Evolutionary conservation across 1,140 invertebrate species (phyloP), one percentile per base, ranked within the genome.

Genomic region (Adoxophyes honmai): DNA sequence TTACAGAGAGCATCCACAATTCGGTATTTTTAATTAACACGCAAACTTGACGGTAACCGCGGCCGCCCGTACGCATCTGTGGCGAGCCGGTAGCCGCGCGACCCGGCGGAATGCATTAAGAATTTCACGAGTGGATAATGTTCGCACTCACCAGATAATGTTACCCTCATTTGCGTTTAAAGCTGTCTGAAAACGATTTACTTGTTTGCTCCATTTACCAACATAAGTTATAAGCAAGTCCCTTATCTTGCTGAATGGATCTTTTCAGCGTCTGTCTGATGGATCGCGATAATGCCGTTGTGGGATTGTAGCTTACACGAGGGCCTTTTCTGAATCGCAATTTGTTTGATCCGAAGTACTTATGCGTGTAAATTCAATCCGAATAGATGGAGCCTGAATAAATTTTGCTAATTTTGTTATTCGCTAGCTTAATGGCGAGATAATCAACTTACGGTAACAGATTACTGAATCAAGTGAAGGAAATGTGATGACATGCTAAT

Each of bases 191-290:
- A 48, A 48, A 21, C 42, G 42, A 33, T 48, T 48, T 18, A 33
- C 14, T 48, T 48, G 18, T 48, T 48, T 48, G 42, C 42, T 48
- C 42, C 42, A 48, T 28, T 48, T 48, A 7, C 42, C 16, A 48
- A 10, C 42, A 28, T 6, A 48, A 48, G 16, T 28, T 48, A 48
- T 48, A 48, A 48, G 21, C 42, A 48, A 48, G 42, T 21, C 21
- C 42, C 42, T 48, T 18, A 11, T 28, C 18, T 18, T 13, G 42
- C 42, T 48, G 42, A 48, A 48, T 48, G 42, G 42, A 48, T 48
- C 28, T 28, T 15, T 11, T 18, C 39, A 18, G 14, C 18, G 11
- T 28, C 10, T 44, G 21, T 48, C 42, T 13, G 21, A 48, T 18
- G 42, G 42, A 21, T 48, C 21, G 11, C 28, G 21, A 48, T 48